Conservation (phyloP, 2,888 invertebrate species). For the Cactoblastis cactorum region DNA sequence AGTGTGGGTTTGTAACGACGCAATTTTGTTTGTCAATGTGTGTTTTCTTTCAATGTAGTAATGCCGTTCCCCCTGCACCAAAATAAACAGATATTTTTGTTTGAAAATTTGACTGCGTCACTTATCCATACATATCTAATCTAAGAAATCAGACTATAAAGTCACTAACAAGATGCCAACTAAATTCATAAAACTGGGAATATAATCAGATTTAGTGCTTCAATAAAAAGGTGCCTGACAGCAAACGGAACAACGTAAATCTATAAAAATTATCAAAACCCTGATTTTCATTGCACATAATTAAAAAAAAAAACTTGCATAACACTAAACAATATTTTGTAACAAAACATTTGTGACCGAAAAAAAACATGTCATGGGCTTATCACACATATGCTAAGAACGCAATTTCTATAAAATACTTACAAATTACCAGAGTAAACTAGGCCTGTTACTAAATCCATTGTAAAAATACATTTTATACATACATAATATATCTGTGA, state of each 20-base stretch:
- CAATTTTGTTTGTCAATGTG: too few species aligned
- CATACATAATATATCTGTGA: background rate
- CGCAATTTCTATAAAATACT: conserved; percentile 10
- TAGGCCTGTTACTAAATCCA: conserved; percentile 19
- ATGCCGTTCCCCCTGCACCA: too few species aligned
- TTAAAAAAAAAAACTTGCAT: conserved; percentile 23
- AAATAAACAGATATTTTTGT: too few species aligned
- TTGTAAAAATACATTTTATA: conserved; percentile 13
- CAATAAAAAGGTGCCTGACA: conserved; percentile 51
- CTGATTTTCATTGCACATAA: conserved; percentile 40
- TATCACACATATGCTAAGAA: conserved; percentile 19
- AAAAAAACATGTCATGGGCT: conserved; percentile 24
- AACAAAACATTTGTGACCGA: conserved; percentile 26
- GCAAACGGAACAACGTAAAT: conserved; percentile 31
- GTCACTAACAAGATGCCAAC: conserved; percentile 62
- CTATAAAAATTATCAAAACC: conserved; percentile 32
- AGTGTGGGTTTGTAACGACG: too few species aligned
- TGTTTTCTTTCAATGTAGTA: too few species aligned
- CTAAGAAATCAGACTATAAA: too few species aligned
- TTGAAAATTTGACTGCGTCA: too few species aligned
- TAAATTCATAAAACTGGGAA: conserved; percentile 47
- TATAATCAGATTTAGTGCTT: conserved; percentile 50
- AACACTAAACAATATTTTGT: conserved; percentile 28
- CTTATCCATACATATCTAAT: too few species aligned
- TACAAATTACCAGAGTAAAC: conserved; percentile 7